Evolutionary conservation across 2,888 invertebrate species (phyloP), one percentile per base, ranked within the genome.

Genomic region (Pandemis cinnamomeana): DNA sequence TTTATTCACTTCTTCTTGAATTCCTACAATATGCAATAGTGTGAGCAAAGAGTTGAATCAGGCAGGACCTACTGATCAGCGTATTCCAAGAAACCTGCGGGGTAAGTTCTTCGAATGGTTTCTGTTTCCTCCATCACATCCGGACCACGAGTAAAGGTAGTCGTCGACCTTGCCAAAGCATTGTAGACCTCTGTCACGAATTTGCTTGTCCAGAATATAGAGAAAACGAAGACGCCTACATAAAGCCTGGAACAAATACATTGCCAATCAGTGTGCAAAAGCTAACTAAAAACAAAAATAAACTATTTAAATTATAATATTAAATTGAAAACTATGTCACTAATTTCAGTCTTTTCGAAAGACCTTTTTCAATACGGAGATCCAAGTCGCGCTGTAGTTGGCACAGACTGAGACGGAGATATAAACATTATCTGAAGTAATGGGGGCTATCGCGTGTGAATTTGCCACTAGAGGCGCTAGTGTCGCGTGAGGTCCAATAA

Each of bases 191-290:
- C 83, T 20, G 71, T 72, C 11, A 87, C 42, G 67, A 87, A 86
- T 63, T 86, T 89, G 46, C 81, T 78, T 1, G 88, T 86, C 89
- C 89, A 89, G 80, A 88, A 89, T 51, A 83, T 75, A 67, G 89
- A 81, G 80, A 89, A 89, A 61, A 81, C 83, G 69, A 89, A 76
- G 60, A 88, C 89, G 63, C 87, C 88, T 75, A 88, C 74, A 70
- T 87, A 77, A 76, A 88, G 77, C 7, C 61, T 61, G 41, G 20
- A 61, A 61, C 8, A 61, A 27, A 58, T 53, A n/a, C n/a, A 53
- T 15, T 53, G 7, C 27, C 27, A 36, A 36, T 4, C 27, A 36
- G 27, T 36, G 27, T 36, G 27, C 27, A 36, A 36, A 36, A 36
- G 27, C 3, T 36, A 36, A 36, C 27, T 36, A 36, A 36, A 36